A percentile compares a stretch with the other conserved stretches of the same genome.
Conservation (phyloP, 2,113 vertebrate genomes). For the Sciurus niger region DNA sequence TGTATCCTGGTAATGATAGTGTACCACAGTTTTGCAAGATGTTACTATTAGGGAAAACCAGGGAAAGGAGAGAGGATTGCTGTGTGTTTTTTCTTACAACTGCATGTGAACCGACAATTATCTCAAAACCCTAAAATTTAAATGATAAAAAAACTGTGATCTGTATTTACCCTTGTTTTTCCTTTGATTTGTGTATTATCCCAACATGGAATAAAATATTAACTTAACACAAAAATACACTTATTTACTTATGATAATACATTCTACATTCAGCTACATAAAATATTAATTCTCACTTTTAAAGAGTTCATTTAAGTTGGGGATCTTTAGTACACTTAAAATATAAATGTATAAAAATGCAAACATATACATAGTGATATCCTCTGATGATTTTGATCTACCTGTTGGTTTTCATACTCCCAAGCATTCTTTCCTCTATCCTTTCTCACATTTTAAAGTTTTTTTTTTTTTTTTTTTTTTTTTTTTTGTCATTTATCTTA, state of each 20-base stretch:
- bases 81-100: neutral
- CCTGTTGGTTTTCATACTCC: neutral
- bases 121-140: neutral
- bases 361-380: neutral
- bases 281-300: neutral
- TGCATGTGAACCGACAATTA: neutral
- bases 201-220: neutral
- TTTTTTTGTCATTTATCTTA: conserved; percentile 9
- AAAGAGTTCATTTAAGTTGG: neutral
- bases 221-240: neutral
- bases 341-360: neutral
- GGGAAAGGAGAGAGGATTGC: neutral
- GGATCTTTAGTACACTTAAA: neutral
- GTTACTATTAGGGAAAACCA: neutral
- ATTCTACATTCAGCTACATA: neutral
- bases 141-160: neutral
- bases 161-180: neutral
- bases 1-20: neutral
- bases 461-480: neutral
- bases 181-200: neutral
- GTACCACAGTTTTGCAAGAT: neutral
- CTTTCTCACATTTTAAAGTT: neutral
- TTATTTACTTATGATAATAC: neutral
- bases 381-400: neutral
- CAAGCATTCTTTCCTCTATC: neutral